These are phyloP conservation scores for Stichodactyla helianthus DNA, from an alignment of 64 coral and sea anemone species.

Conservation along the genomic window DNA sequence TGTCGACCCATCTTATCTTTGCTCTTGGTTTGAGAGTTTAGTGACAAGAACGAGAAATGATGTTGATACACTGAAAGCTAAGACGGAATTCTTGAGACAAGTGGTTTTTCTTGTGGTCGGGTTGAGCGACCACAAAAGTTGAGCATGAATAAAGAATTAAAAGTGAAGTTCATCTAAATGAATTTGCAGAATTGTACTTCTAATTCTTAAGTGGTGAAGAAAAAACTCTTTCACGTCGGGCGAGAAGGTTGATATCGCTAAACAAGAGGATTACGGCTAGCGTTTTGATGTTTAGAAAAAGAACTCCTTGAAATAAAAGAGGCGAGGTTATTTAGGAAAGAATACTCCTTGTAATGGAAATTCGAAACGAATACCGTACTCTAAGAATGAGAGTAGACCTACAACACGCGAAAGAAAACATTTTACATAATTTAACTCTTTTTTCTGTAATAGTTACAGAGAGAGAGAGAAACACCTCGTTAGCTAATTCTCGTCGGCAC, in stretches of 20 bases:
- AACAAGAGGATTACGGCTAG: neutral
- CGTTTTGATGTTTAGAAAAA: neutral
- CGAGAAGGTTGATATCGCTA: neutral
- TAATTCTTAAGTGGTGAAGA: neutral
- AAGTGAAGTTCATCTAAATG: neutral
- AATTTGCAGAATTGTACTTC: neutral
- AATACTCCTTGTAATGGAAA: neutral
- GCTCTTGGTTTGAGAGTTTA: neutral
- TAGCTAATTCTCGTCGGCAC: neutral
- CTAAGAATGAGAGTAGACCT: neutral
- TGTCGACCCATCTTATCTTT: neutral
- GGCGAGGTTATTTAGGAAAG: neutral
- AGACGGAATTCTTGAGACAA: neutral
- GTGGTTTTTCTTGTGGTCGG: neutral
- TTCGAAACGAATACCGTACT: neutral
- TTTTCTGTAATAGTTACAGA: neutral
- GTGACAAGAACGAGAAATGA: neutral
- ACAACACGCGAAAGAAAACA: neutral
- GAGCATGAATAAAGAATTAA: conserved; percentile 1
- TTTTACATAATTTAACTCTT: neutral
- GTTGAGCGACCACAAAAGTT: neutral
- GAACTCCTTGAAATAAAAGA: neutral
- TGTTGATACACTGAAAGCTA: neutral
- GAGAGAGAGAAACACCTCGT: neutral
- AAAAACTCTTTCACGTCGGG: neutral